Percentiles rank a stretch among this genome's conserved stretches.
These are phyloP conservation scores for Hippoglossus stenolepis DNA, from an alignment of 2,113 vertebrate genomes.

Conservation along the genomic window DNA sequence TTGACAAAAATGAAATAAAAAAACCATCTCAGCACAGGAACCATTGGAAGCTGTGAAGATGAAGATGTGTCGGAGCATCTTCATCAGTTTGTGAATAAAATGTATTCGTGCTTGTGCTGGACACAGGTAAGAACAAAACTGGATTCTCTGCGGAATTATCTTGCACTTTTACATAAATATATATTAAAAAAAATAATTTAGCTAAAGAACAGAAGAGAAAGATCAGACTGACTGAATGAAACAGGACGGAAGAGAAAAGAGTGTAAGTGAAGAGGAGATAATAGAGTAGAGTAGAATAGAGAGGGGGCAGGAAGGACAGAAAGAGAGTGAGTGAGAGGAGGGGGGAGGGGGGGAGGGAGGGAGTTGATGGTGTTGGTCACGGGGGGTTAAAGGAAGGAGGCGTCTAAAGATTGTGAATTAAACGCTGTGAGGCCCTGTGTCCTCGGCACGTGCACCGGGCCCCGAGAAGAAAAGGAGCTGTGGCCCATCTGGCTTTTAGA, in stretches of 20 bases:
- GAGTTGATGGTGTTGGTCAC: constrained; percentile 51
- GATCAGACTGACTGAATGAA: neutral
- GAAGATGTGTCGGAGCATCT: no score
- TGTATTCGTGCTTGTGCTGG: no score
- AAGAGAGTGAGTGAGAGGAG: constrained; percentile 28
- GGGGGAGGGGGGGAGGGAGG: constrained; percentile 23
- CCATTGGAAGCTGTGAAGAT: no score
- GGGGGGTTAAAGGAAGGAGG: constrained; percentile 70
- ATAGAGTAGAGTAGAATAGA: constrained; percentile 48
- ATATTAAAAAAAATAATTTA: neutral
- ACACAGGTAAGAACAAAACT: no score
- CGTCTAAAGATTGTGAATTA: constrained; percentile 76
- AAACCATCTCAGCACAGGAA: no score
- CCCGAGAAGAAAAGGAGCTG: constrained; percentile 70
- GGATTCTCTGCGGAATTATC: no score
- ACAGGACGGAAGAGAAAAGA: neutral
- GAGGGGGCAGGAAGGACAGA: constrained; percentile 16
- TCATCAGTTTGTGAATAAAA: no score
- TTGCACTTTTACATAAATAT: no score
- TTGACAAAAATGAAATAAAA: no score
- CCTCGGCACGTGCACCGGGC: constrained; percentile 81
- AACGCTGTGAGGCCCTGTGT: constrained; percentile 79
- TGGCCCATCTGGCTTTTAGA: constrained; percentile 77
- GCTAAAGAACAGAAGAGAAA: neutral
- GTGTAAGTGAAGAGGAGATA: constrained; percentile 28